A percentile compares a stretch with the other conserved stretches of the same genome.
Conservation (phyloP, 2,113 vertebrate genomes). For the Naja naja region DNA sequence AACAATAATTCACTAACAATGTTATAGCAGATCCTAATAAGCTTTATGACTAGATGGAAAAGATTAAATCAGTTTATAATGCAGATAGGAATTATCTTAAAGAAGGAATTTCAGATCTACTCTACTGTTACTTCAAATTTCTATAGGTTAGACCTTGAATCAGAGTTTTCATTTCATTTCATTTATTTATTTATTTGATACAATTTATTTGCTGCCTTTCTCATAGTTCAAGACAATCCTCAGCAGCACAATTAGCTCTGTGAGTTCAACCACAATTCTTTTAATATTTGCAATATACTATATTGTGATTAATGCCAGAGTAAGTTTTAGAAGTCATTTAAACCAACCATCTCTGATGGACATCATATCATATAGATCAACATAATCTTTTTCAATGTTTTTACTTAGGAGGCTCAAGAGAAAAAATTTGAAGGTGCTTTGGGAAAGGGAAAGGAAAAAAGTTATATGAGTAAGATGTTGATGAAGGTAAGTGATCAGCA, state of each 20-base stretch:
- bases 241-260: neutral
- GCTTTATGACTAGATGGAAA: neutral
- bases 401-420: conserved; percentile 84
- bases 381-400: conserved; percentile 5
- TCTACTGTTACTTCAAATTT: neutral
- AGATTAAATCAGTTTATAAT: neutral
- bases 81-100: neutral
- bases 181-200: neutral
- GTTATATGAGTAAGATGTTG: conserved; percentile 93
- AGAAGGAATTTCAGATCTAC: neutral
- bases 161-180: neutral
- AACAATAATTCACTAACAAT: neutral
- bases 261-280: fast-evolving
- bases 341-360: neutral
- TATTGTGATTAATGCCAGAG: neutral
- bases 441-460: conserved; percentile 89
- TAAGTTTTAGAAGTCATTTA: neutral
- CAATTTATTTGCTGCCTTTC: neutral
- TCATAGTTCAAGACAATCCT: neutral
- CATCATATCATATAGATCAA: neutral
- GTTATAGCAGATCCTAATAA: neutral
- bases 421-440: conserved; percentile 95
- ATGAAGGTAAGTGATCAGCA: conserved; percentile 77
- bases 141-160: neutral
- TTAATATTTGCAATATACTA: neutral